phyloP scores from a whole-genome alignment of 2,797 vertebrate species.

The Ciconia nigra region DNA sequence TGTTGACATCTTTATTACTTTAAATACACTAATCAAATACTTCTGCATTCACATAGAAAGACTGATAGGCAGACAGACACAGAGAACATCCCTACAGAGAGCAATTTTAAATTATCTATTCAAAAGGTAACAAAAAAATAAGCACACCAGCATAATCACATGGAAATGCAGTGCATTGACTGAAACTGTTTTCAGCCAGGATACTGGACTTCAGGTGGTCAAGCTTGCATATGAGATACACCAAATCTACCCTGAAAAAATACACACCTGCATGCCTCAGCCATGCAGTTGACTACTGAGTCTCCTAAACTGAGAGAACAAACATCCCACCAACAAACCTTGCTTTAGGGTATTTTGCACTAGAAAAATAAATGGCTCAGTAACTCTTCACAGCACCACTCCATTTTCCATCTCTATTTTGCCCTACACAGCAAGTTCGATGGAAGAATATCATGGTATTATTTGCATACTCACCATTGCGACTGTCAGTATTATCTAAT shows the following conservation, averaged over 20 bases:
- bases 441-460: background rate
- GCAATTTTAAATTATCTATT: conserved; percentile 68
- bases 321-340: background rate
- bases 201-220: background rate
- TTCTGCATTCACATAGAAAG: conserved; percentile 69
- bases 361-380: background rate
- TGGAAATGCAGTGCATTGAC: background rate
- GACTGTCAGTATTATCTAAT: background rate
- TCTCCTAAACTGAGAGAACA: background rate
- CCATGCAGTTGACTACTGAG: background rate
- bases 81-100: conserved; percentile 54
- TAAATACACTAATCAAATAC: conserved; percentile 80
- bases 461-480: background rate
- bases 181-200: background rate
- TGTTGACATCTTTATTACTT: conserved; percentile 80
- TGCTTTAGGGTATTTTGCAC: background rate
- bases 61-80: conserved; percentile 67
- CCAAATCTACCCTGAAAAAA: background rate
- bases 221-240: background rate
- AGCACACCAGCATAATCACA: conserved; percentile 14
- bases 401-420: background rate
- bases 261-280: background rate
- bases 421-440: background rate
- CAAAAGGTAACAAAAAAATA: conserved; percentile 61
- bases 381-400: background rate